Evolutionary conservation across 2,113 vertebrate genomes (phyloP).

Genomic region (Anolis sagrei): DNA sequence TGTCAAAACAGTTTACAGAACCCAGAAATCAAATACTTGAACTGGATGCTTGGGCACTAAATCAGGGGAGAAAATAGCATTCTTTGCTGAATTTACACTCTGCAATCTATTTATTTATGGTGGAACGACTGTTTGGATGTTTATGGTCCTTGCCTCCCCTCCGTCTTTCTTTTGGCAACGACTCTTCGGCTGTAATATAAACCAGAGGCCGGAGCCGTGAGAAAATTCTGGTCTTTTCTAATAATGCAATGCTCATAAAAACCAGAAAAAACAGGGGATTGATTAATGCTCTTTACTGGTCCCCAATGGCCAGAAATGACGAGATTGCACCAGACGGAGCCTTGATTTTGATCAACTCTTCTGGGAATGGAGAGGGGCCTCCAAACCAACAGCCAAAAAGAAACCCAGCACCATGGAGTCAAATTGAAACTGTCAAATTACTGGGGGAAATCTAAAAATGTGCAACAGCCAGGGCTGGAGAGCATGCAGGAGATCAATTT

Average conservation of each 20-base stretch:
- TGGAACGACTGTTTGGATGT: slow-evolving; percentile 29
- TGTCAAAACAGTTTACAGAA: fast-evolving
- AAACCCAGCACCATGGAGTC: not conserved
- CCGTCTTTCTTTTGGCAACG: slow-evolving; percentile 34
- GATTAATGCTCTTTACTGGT: not conserved
- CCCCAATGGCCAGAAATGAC: not conserved
- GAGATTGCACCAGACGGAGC: not conserved
- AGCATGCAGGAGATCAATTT: not conserved
- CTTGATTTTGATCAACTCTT: not conserved
- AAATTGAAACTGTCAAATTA: not conserved
- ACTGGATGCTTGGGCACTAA: not conserved
- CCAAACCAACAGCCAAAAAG: not conserved
- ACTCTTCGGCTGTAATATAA: slow-evolving; percentile 33
- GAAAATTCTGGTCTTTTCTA: slow-evolving; percentile 43
- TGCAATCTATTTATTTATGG: not conserved
- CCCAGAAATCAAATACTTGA: slow-evolving; percentile 8
- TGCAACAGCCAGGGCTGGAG: not conserved
- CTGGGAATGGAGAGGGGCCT: not conserved
- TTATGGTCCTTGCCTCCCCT: not conserved
- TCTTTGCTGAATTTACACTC: not conserved
- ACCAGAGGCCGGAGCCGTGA: not conserved
- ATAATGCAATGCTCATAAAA: slow-evolving; percentile 40
- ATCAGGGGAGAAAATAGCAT: slow-evolving; percentile 2
- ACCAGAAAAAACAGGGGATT: not conserved
- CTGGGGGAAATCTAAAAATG: not conserved